A percentile compares a stretch with the other conserved stretches of the same genome.
These are phyloP conservation scores for Amniataba percoides DNA, from an alignment of 2,797 vertebrate species.

Conservation along the genomic window DNA sequence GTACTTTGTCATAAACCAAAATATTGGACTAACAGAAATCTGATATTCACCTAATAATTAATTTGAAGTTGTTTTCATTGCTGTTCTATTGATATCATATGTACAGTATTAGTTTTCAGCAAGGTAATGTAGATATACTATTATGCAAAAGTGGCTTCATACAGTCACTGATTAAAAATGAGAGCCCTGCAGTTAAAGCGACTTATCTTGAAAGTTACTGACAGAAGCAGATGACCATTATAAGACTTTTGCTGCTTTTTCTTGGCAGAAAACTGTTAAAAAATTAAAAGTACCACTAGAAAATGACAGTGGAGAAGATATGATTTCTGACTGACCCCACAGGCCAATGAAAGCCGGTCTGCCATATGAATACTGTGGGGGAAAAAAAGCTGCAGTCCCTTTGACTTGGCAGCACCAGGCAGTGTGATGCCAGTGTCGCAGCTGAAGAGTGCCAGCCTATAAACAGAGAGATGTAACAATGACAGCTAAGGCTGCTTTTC, in stretches of 20 bases:
- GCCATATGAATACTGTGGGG: constrained; percentile 12
- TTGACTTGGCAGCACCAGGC: constrained; percentile 50
- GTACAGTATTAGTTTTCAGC: not conserved
- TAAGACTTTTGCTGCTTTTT: not conserved
- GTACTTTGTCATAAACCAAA: not conserved
- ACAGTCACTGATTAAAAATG: not conserved
- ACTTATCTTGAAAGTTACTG: not conserved
- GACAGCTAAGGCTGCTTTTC: constrained; percentile 53
- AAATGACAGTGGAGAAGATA: constrained; percentile 16
- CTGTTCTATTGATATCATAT: not conserved
- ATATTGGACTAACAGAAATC: not conserved
- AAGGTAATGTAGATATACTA: not conserved
- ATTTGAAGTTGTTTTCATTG: not conserved
- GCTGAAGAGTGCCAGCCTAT: constrained; percentile 32
- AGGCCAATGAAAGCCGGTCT: constrained; percentile 13
- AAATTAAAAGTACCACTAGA: not conserved
- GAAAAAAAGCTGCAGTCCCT: constrained; percentile 33
- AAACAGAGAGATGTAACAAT: constrained; percentile 51
- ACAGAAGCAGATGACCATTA: not conserved
- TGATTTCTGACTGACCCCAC: constrained; percentile 40
- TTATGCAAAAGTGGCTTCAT: not conserved
- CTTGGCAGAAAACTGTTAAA: not conserved
- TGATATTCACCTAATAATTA: no score
- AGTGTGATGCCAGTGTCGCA: constrained; percentile 32
- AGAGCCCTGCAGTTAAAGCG: not conserved